These are phyloP conservation scores for Pandemis heparana DNA, from an alignment of 2,888 invertebrate genomes.

Conservation along the genomic window DNA sequence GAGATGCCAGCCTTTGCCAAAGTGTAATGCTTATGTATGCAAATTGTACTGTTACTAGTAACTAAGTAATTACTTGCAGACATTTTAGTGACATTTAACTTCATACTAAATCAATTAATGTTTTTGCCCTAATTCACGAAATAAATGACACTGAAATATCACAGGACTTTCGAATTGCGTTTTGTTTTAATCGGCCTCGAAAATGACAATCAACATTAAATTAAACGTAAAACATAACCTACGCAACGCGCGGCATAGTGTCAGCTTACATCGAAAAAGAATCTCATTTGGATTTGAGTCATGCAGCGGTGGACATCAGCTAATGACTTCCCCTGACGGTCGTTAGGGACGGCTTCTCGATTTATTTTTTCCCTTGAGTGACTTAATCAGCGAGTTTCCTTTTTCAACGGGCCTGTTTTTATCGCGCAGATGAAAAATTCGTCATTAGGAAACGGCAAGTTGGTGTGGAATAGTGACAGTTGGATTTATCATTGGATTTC, in stretches of 20 bases:
- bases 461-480: constrained; percentile 20
- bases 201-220: background rate
- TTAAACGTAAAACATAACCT: background rate
- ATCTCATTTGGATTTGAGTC: constrained; percentile 59
- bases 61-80: no score
- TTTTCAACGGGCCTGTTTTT: constrained; percentile 61
- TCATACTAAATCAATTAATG: no score
- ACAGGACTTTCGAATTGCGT: no score
- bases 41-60: no score
- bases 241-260: background rate
- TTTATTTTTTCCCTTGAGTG: constrained; percentile 77
- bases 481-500: constrained; percentile 5
- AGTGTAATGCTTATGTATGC: no score
- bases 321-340: constrained; percentile 78
- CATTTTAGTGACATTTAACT: no score
- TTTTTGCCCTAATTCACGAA: no score
- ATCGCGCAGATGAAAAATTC: constrained; percentile 57
- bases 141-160: no score
- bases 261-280: constrained; percentile 33
- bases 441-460: constrained; percentile 44
- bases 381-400: constrained; percentile 71
- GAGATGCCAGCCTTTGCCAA: no score
- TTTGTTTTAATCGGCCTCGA: no score
- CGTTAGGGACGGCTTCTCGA: constrained; percentile 71
- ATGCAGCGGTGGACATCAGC: constrained; percentile 73